Percentiles rank a stretch among this genome's conserved stretches.
These are phyloP conservation scores for Smithornis capensis DNA, from an alignment of 2,113 vertebrate genomes.

Conservation along the genomic window DNA sequence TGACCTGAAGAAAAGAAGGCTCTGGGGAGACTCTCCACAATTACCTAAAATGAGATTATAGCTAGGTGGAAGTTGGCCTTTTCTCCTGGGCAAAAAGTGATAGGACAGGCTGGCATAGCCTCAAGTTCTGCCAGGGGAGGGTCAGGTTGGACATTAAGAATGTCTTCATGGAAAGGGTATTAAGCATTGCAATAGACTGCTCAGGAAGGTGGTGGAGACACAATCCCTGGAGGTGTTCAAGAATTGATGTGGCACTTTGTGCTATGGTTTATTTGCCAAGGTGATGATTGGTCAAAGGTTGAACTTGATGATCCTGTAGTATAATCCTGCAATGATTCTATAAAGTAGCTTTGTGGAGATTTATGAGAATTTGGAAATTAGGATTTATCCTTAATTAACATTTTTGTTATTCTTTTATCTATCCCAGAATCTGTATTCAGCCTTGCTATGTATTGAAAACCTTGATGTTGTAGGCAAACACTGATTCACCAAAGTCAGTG, in stretches of 20 bases:
- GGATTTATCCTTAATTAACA: background rate
- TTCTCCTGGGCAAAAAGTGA: background rate
- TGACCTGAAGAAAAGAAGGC: background rate
- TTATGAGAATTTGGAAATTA: background rate
- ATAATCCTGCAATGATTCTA: background rate
- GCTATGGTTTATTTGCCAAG: background rate
- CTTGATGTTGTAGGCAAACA: background rate
- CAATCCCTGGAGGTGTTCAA: background rate
- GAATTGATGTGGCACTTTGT: background rate
- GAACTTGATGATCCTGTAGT: background rate
- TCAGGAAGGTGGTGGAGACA: background rate
- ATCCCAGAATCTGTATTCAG: background rate
- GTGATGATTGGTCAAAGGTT: background rate
- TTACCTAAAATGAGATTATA: background rate
- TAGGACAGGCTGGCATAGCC: background rate
- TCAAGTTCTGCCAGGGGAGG: background rate
- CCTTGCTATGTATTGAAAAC: background rate
- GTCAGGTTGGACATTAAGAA: background rate
- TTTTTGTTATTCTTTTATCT: background rate
- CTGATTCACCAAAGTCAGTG: background rate
- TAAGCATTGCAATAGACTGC: background rate
- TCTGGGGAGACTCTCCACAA: background rate
- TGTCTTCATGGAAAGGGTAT: background rate
- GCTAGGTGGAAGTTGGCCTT: rapidly evolving
- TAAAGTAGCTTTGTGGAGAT: background rate